These are phyloP conservation scores for Acleris sparsana DNA, from an alignment of 2,888 invertebrate species.

Conservation along the genomic window DNA sequence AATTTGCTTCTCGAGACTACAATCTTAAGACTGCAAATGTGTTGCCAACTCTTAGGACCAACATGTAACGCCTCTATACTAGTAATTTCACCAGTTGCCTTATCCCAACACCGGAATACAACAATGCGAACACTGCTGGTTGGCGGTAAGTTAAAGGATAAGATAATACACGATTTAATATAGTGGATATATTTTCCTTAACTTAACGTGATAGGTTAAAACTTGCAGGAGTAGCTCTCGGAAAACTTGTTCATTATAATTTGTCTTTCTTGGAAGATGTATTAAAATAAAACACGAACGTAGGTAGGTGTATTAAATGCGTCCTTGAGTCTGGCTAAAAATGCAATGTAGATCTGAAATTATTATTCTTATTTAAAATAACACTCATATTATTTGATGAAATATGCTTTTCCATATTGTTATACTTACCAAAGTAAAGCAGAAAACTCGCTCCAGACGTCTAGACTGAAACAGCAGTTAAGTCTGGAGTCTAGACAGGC, in stretches of 20 bases:
- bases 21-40: no score
- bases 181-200: neutral
- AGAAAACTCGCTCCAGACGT: conserved; percentile 53
- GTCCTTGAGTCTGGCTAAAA: no score
- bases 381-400: neutral
- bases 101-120: no score
- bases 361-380: neutral
- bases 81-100: no score
- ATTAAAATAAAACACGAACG: neutral
- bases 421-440: neutral
- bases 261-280: neutral
- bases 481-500: conserved; percentile 80
- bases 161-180: neutral
- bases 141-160: no score
- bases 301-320: neutral
- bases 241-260: neutral
- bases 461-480: conserved; percentile 66
- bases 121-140: no score
- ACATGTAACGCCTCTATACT: no score
- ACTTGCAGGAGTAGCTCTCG: neutral
- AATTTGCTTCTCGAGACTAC: no score
- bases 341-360: no score
- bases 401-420: neutral
- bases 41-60: no score
- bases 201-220: neutral